Evolutionary conservation across 1,140 invertebrate species (phyloP).

Genomic region (Goniozus legneri): DNA sequence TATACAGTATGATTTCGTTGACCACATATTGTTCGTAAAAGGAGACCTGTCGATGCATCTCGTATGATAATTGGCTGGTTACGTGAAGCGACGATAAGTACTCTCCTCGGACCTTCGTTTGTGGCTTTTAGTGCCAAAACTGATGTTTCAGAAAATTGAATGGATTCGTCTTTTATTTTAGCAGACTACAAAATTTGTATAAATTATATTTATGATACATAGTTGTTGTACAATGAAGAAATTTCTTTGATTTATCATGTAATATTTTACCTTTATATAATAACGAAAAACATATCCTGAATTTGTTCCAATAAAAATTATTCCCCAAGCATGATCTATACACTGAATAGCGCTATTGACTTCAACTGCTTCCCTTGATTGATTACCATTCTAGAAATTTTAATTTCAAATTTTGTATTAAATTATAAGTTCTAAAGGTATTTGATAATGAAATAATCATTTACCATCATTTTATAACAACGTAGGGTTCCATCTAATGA

Average conservation of each 20-base stretch:
- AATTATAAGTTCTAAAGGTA: background rate
- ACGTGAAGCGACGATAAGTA: conserved; percentile 64
- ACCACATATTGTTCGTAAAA: conserved; percentile 60
- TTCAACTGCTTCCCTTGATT: conserved; percentile 52
- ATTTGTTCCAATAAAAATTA: conserved; percentile 61
- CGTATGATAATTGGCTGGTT: conserved; percentile 64
- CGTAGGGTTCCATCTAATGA: conserved; percentile 60
- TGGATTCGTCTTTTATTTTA: conserved; percentile 55
- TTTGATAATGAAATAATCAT: conserved; percentile 5
- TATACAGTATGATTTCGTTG: conserved; percentile 63
- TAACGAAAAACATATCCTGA: conserved; percentile 60
- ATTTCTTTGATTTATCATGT: background rate
- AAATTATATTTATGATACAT: background rate
- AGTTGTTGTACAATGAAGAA: too few relatives aligned
- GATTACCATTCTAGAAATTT: conserved; percentile 53
- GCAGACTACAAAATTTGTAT: conserved; percentile 49
- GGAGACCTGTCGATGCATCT: conserved; percentile 62
- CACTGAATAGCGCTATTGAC: conserved; percentile 61
- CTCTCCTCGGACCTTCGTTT: conserved; percentile 63
- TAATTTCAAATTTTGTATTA: background rate
- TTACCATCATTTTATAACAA: conserved; percentile 60
- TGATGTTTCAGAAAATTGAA: conserved; percentile 60
- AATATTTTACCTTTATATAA: conserved; percentile 52
- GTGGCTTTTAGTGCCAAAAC: conserved; percentile 65
- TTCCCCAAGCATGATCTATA: conserved; percentile 62